Base-by-base conservation (phyloP, 2,797 vertebrate species). In the Enteromius trimaculatus region DNA sequence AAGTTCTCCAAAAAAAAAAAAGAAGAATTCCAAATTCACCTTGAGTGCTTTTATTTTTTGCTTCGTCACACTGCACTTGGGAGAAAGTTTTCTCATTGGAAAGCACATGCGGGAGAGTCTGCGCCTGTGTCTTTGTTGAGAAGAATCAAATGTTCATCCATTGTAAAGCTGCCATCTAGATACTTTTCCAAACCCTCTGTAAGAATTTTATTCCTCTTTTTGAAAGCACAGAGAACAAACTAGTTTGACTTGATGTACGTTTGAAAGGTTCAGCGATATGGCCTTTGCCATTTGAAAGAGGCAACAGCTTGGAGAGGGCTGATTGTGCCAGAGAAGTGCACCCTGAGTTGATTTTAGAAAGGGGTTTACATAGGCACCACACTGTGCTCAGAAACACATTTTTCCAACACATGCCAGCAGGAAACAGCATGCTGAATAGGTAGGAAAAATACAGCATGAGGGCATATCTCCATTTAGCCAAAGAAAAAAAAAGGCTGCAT, bases 321-420 rank as follows among this genome's bases (percentile, higher is more conserved):
- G 74, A 82, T 69, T 82, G 17, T 77, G 49, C 77, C 82, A 87
- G 87, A 85, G 44, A 37, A 79, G 86, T 83, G 83, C 87, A 84
- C 75, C 68, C 78, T 66, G 81, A 72, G 80, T 78, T 79, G 42
- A 80, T 88, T 87, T 85, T 60, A 87, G 77, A 84, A 75, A 47
- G 51, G 39, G 72, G 85, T 89, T 82, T 80, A 49, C 75, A 37
- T 21, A 44, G 53, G 58, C 51, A 34, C 64, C 85, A 82, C 26
- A 51, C 81, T 82, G 85, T 19, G 85, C 42, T 82, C 76, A 86
- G 81, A 88, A 86, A 81, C 84, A 85, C 78, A 86, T 82, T 87
- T 82, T 88, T 84, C 71, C 70, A 74, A 71, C 53, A 80, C 80
- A 8, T 60, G 16, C 21, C 82, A 51, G 78, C 53, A 84, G 68